phyloP scores from a whole-genome alignment of 1,140 invertebrate genomes.

The Drosophila equinoxialis region DNA sequence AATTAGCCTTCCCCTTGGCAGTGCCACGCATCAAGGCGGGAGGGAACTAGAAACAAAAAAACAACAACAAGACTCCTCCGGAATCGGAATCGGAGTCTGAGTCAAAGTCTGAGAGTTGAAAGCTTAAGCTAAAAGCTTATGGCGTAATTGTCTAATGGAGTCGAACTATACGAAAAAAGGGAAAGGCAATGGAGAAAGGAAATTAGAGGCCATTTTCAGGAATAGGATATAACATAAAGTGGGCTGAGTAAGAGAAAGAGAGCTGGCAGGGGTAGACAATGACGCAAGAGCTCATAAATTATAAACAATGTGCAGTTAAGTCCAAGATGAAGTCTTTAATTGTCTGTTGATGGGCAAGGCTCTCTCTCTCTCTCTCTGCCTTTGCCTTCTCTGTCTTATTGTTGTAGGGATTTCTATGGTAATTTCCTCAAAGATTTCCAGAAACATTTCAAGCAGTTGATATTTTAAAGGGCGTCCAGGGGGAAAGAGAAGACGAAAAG shows the following conservation, averaged over 20 bases:
- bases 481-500: background rate
- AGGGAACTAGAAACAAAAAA: conserved; percentile 27
- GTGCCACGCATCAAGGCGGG: background rate
- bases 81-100: conserved; percentile 2
- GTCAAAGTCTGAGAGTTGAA: conserved; percentile 15
- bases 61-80: conserved; percentile 13
- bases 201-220: conserved; percentile 9
- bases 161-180: conserved; percentile 45
- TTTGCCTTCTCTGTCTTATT: background rate
- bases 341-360: conserved; percentile 39
- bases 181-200: conserved; percentile 19
- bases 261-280: background rate
- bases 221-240: conserved; percentile 4
- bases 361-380: too few relatives aligned
- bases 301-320: conserved; percentile 47
- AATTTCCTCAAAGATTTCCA: background rate
- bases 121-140: conserved; percentile 61
- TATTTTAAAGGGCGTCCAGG: background rate
- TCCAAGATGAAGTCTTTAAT: conserved; percentile 48
- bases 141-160: conserved; percentile 69
- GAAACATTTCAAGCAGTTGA: conserved; percentile 1
- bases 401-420: conserved; percentile 7
- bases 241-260: background rate
- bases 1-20: conserved; percentile 50
- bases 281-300: conserved; percentile 47